Evolutionary conservation across 2,797 vertebrate genomes (phyloP).

Genomic region (Halcyon leucocephala): DNA sequence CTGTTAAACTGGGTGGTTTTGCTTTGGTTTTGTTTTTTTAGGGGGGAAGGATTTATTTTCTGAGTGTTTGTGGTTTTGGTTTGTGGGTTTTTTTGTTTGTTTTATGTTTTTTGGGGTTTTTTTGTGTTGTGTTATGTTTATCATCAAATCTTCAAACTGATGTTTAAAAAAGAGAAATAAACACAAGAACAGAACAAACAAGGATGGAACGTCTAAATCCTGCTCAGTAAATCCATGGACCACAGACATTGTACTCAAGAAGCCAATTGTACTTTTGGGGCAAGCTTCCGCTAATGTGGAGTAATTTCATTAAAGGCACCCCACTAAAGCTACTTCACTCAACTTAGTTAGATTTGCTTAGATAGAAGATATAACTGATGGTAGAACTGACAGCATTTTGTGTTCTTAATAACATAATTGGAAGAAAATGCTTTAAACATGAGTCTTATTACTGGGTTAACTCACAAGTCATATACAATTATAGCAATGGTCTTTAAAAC

Average conservation of each 20-base stretch:
- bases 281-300: not conserved
- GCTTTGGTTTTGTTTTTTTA: too few species aligned
- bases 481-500: not conserved
- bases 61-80: not conserved
- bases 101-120: not conserved
- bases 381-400: not conserved
- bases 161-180: not conserved
- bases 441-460: not conserved
- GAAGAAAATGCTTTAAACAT: not conserved
- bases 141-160: not conserved
- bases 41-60: fast-evolving
- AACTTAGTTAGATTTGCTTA: not conserved
- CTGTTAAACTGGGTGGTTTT: not conserved
- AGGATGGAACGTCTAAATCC: not conserved
- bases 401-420: not conserved
- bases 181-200: too few species aligned
- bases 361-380: not conserved
- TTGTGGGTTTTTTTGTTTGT: not conserved
- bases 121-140: not conserved
- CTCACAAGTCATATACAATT: not conserved
- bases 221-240: not conserved
- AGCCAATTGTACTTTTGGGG: not conserved
- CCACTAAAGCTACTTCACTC: not conserved
- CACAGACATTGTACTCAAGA: not conserved
- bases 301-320: not conserved